These are phyloP conservation scores for Bucorvus abyssinicus DNA, from an alignment of 2,797 vertebrate species.

Conservation along the genomic window DNA sequence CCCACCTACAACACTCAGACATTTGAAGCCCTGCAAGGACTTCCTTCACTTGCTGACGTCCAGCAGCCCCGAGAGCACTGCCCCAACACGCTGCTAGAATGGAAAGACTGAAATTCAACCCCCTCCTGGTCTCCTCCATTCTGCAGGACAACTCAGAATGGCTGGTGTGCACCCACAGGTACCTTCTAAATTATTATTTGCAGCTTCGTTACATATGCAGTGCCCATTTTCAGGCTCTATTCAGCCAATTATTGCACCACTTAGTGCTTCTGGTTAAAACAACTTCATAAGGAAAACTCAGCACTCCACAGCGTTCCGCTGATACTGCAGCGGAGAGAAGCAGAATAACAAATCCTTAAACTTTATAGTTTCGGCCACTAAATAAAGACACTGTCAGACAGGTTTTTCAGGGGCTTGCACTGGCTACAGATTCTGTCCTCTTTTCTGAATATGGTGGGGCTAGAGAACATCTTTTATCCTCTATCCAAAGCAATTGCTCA, in stretches of 20 bases:
- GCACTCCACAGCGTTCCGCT: neutral
- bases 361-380: neutral
- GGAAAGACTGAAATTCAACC: neutral
- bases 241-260: neutral
- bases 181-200: neutral
- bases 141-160: fast-evolving
- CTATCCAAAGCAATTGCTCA: neutral
- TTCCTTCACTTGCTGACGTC: neutral
- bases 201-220: neutral
- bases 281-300: neutral
- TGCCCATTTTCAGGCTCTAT: neutral
- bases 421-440: neutral
- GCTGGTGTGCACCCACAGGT: neutral
- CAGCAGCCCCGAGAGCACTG: neutral
- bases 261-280: neutral
- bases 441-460: neutral
- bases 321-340: neutral
- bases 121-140: neutral
- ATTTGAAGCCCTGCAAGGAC: no score
- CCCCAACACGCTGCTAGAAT: neutral
- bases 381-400: neutral
- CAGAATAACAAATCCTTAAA: neutral
- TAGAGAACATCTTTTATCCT: neutral
- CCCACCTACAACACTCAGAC: no score
- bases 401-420: neutral